A percentile compares a stretch with the other conserved stretches of the same genome.
Conservation (phyloP, 35 echinoderm and acorn worm genomes). For the Diadema setosum region DNA sequence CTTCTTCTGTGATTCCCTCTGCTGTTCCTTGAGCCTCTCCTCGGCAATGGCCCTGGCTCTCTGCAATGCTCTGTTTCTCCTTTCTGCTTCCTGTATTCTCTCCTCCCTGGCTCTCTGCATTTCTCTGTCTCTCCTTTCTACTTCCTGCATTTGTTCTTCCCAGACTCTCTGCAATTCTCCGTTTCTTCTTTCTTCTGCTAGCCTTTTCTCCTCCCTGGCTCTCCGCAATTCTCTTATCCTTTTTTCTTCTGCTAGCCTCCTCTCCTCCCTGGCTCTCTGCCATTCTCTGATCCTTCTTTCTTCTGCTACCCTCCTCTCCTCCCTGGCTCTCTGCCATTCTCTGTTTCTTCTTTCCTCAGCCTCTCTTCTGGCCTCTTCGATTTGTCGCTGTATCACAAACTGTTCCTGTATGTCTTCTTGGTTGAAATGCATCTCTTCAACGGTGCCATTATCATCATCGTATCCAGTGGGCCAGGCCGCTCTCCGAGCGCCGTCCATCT, state of each 20-base stretch:
- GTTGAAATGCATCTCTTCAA: neutral
- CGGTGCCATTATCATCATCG: neutral
- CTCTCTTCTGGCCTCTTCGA: neutral
- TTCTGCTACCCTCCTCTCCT: neutral
- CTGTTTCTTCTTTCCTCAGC: neutral
- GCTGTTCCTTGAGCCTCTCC: too few relatives aligned
- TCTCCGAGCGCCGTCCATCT: slow-evolving; percentile 75
- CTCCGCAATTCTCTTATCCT: neutral
- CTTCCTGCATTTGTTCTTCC: too few relatives aligned
- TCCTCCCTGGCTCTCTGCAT: too few relatives aligned
- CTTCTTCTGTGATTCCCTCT: too few relatives aligned
- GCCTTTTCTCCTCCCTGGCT: neutral
- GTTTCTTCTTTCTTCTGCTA: neutral
- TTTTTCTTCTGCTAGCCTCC: neutral
- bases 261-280: too few relatives aligned
- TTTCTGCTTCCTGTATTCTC: too few relatives aligned
- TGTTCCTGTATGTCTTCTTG: neutral
- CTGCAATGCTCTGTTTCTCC: too few relatives aligned
- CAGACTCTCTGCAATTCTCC: neutral
- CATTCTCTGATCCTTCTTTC: neutral
- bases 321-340: neutral
- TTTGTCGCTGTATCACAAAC: neutral
- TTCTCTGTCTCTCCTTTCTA: too few relatives aligned
- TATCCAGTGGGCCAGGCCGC: slow-evolving; percentile 63
- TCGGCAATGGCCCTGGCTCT: too few relatives aligned